Evolutionary conservation across 2,113 vertebrate species (phyloP), one percentile per base, ranked within the genome.

Genomic region (Protobothrops flavoviridis): DNA sequence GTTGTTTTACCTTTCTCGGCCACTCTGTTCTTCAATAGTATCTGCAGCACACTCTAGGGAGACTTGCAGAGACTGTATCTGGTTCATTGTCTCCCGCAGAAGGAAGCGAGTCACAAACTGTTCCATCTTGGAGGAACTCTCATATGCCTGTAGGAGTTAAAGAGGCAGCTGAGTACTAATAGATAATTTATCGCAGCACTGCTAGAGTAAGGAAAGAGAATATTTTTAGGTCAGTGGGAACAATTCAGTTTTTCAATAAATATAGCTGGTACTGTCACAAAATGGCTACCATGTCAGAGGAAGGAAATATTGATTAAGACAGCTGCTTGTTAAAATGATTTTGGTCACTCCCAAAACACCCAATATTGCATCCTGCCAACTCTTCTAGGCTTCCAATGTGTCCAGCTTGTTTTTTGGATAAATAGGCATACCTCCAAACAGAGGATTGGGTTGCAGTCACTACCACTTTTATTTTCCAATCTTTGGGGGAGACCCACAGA

Each of bases 81-180:
- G 99, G 95, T 97, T 98, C 96, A 98, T 98, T 0, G 99, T 99
- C 97, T 99, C 99, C 93, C 99, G 98, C 57, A 99, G 97, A 96
- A 99, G 98, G 95, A 99, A 99, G 4, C 99, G 98, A 0, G 98
- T 99, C 96, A 99, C 98, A 96, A 99, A 99, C 98, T 99, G 99
- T 94, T 99, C 98, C 97, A 99, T 97, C 94, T 99, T 98, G 0
- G 99, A 99, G 94, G 99, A 98, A 33, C 95, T 98, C 96, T 99
- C 99, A 39, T 99, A 99, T 88, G 98, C 98, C 99, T 99, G 97
- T 0, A 0, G 81, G 12, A 7, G 50, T 4, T 86, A 88, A 1
- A n/a, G 12, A 23, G n/a, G 13, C 53, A 93, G 88, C 20, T 90
- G 52, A 90, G 26, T 57, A 48, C 33, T 85, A n/a, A 11, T 26